These are phyloP conservation scores for Drosophila teissieri DNA, from an alignment of 1,140 invertebrate species.

Conservation along the genomic window DNA sequence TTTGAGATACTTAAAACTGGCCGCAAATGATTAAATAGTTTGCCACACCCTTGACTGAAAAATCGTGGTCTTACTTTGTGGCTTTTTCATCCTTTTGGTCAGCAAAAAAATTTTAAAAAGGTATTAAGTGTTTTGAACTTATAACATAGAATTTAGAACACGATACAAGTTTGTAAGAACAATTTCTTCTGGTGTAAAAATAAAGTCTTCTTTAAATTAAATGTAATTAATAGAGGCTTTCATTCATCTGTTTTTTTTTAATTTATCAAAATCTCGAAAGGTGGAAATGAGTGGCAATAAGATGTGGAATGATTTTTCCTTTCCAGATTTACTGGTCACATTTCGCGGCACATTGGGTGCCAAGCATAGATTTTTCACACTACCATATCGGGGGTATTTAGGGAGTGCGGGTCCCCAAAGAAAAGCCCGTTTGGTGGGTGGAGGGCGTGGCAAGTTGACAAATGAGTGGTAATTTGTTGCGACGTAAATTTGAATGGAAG, in stretches of 20 bases:
- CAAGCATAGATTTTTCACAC: conserved; percentile 78
- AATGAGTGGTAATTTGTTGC: conserved; percentile 84
- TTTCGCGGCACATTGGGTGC: conserved; percentile 74
- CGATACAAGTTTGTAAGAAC: too few relatives aligned
- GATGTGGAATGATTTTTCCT: too few relatives aligned
- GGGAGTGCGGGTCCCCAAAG: neutral
- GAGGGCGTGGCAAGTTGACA: conserved; percentile 72
- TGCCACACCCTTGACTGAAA: neutral
- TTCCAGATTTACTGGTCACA: conserved; percentile 41
- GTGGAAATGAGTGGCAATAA: too few relatives aligned
- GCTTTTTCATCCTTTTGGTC: neutral
- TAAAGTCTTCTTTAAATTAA: too few relatives aligned
- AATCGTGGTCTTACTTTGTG: conserved; percentile 5
- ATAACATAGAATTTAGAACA: too few relatives aligned
- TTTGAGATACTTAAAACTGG: conserved; percentile 32
- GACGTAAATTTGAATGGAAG: conserved; percentile 84
- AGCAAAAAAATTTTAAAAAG: neutral
- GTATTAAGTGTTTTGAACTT: neutral
- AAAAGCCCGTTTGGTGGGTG: neutral
- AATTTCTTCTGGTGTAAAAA: too few relatives aligned
- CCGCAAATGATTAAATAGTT: conserved; percentile 29
- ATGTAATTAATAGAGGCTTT: too few relatives aligned
- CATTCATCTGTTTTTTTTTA: too few relatives aligned
- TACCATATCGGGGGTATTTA: conserved; percentile 38
- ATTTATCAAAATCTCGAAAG: neutral